phyloP scores from a whole-genome alignment of 1,140 invertebrate genomes.

The Tetragonula clypearis region DNA sequence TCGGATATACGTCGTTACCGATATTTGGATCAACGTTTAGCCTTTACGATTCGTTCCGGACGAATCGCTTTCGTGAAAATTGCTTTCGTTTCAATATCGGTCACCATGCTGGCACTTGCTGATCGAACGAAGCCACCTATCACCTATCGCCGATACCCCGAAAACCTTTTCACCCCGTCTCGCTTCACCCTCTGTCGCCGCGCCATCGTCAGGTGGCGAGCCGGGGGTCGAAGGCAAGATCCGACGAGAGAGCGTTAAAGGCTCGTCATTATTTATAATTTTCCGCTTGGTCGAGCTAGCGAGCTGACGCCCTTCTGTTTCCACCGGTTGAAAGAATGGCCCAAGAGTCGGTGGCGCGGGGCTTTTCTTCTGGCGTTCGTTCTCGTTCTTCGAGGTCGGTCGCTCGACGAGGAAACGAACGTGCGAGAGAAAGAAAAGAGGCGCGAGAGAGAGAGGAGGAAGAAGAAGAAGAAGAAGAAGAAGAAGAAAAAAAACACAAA shows the following conservation, averaged over 20 bases:
- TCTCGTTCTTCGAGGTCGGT: slow-evolving; percentile 47
- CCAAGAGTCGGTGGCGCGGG: slow-evolving; percentile 9
- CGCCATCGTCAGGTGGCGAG: slow-evolving; percentile 8
- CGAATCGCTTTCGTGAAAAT: background rate
- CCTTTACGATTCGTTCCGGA: background rate
- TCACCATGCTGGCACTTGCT: slow-evolving; percentile 23
- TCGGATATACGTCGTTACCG: background rate
- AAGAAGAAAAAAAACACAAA: background rate
- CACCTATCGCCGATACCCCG: background rate
- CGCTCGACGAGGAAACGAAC: slow-evolving; percentile 31
- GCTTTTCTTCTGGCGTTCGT: slow-evolving; percentile 57
- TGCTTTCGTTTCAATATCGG: slow-evolving; percentile 46
- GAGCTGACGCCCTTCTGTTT: slow-evolving; percentile 59
- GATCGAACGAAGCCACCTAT: slow-evolving; percentile 23
- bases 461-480: no score
- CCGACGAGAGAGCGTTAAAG: slow-evolving; percentile 36
- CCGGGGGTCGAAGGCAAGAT: slow-evolving; percentile 5
- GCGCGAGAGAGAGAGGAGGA: background rate
- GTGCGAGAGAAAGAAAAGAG: slow-evolving; percentile 42
- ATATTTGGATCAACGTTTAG: background rate
- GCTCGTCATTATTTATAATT: slow-evolving; percentile 80
- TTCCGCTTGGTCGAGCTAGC: slow-evolving; percentile 72
- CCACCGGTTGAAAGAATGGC: slow-evolving; percentile 71
- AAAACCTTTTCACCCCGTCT: background rate
- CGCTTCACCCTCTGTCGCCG: background rate